These are phyloP conservation scores for Sycophila sp. DNA, from an alignment of 1,140 invertebrate genomes.

Conservation along the genomic window DNA sequence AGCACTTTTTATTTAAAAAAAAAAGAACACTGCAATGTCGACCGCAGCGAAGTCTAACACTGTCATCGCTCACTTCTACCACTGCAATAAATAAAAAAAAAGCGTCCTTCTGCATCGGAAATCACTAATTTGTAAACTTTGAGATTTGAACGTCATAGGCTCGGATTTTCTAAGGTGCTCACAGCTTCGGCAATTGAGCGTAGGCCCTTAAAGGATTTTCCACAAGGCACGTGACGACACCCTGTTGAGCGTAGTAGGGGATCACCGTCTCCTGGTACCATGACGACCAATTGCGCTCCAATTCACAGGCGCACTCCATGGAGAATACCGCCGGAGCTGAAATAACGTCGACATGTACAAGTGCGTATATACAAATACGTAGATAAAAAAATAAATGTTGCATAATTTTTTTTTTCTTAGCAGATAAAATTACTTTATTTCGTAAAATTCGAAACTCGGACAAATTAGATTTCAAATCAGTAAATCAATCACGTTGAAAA, in stretches of 20 bases:
- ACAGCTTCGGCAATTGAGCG: slow-evolving; percentile 31
- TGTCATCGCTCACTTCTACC: not conserved
- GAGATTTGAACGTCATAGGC: not conserved
- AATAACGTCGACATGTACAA: not conserved
- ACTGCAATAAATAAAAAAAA: slow-evolving; percentile 18
- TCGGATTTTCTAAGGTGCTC: not conserved
- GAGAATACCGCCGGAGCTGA: slow-evolving; percentile 43
- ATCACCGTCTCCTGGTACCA: slow-evolving; percentile 43
- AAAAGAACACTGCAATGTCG: not conserved
- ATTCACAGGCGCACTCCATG: slow-evolving; percentile 59
- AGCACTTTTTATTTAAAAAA: not conserved
- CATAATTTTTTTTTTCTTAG: too few relatives aligned
- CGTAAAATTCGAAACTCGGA: too few relatives aligned
- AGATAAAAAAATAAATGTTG: not conserved
- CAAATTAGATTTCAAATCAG: too few relatives aligned
- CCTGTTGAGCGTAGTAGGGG: slow-evolving; percentile 56
- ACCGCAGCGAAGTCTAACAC: not conserved
- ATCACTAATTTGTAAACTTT: not conserved
- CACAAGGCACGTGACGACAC: slow-evolving; percentile 49
- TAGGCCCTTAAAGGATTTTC: slow-evolving; percentile 55
- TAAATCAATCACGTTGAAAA: too few relatives aligned
- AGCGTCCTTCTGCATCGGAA: not conserved
- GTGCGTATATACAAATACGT: not conserved
- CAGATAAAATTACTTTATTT: not conserved
- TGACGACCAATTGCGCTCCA: slow-evolving; percentile 52